Percentiles rank a stretch among this genome's conserved stretches.
Conservation (phyloP, 2,888 invertebrate genomes). For the Yponomeuta sedellus region DNA sequence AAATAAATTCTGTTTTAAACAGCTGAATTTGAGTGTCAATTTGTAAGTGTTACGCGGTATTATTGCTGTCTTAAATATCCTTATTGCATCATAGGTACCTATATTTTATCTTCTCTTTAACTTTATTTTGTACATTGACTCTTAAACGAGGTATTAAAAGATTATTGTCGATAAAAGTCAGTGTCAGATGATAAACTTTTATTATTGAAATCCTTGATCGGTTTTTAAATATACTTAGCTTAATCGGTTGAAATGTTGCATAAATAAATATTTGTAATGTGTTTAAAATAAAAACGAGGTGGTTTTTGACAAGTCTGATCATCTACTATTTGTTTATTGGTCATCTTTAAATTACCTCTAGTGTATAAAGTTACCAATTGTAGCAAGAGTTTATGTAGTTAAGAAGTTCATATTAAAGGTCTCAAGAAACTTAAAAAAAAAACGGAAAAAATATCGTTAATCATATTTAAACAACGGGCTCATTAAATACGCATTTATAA, state of each 20-base stretch:
- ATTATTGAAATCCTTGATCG: constrained; percentile 5
- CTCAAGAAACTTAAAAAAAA: too few relatives aligned
- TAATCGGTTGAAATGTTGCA: not conserved
- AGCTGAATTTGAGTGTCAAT: not conserved
- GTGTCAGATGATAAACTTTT: constrained; percentile 1
- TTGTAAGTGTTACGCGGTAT: not conserved
- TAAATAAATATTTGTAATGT: not conserved
- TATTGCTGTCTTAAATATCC: not conserved
- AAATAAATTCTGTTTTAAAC: not conserved
- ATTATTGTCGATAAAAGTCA: constrained; percentile 9
- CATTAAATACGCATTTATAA: constrained; percentile 69
- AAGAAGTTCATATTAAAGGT: too few relatives aligned
- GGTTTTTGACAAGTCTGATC: too few relatives aligned
- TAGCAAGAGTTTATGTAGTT: too few relatives aligned
- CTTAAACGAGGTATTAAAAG: constrained; percentile 10
- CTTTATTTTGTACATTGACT: not conserved
- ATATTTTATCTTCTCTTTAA: constrained; percentile 32
- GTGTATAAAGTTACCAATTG: too few relatives aligned
- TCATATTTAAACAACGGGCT: constrained; percentile 62
- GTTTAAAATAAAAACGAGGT: not conserved
- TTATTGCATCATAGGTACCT: not conserved
- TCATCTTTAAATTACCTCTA: too few relatives aligned
- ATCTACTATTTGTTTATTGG: too few relatives aligned
- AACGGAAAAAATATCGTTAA: constrained; percentile 40
- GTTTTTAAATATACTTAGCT: not conserved